Evolutionary conservation across 1,140 invertebrate species (phyloP), one percentile per base, ranked within the genome.

Genomic region (Phymorhynchus buccinoides): DNA sequence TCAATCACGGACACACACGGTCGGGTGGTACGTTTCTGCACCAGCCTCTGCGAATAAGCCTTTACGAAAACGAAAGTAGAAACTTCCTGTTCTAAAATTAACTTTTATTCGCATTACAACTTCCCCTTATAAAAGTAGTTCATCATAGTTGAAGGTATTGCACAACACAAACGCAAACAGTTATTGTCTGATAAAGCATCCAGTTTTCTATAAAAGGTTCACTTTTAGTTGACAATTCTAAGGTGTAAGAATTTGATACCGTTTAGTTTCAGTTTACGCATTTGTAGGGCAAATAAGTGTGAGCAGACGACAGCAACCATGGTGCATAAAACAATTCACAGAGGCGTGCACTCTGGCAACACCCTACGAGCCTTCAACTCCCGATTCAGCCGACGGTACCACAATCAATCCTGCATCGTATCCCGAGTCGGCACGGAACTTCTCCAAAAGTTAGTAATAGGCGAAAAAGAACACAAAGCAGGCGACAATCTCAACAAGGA

Each of bases 281-380:
- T n/a, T n/a, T n/a, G n/a, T n/a, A n/a, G n/a, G n/a, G n/a, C n/a
- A n/a, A n/a, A n/a, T n/a, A 39, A 41, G 18, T 6, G 41, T 18
- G 16, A 30, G 32, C 27, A 35, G 73, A 77, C 35, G 3, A 22
- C n/a, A 22, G 35, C 35, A 22, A 41, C 35, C 73, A 85, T 85
- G 84, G 84, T 85, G 39, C 52, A 81, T 16, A 85, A 85, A 42
- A 35, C 79, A 6, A 30, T 37, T 41, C 78, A 80, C 39, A 32
- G 41, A 16, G 84, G 75, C 52, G 84, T 85, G 62, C 84, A 80
- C 35, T 85, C 85, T 32, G 85, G 85, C 30, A 86, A 86, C 52
- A 83, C 85, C 2, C 80, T 86, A 16, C 79, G 81, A 27, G 68
- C 80, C n/a, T 86, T 81, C 22, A 78, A 86, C 52, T 56, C 80